A percentile compares a stretch with the other conserved stretches of the same genome.
Conservation (phyloP, 2,888 invertebrate genomes). For the Bellardia bayeri region DNA sequence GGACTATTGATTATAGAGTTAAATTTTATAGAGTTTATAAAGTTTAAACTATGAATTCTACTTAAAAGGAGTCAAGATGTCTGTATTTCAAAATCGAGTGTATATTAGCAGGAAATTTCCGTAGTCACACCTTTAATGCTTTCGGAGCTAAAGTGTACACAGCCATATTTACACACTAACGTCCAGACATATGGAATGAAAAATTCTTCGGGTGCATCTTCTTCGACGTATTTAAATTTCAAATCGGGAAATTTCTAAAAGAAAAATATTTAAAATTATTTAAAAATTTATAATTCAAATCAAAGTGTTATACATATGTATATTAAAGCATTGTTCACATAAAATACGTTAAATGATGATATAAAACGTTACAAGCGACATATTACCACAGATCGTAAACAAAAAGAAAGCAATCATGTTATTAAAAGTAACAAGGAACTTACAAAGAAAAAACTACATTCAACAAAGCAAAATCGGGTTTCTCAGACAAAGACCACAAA, state of each 20-base stretch:
- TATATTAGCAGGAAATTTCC: slow-evolving; percentile 83
- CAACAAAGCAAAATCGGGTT: too few species aligned
- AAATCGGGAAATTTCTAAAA: slow-evolving; percentile 98
- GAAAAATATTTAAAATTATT: slow-evolving; percentile 53
- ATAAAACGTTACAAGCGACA: too few species aligned
- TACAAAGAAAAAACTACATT: too few species aligned
- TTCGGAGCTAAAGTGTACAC: slow-evolving; percentile 84
- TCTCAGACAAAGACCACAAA: too few species aligned
- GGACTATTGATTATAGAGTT: not conserved
- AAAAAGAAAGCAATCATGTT: too few species aligned
- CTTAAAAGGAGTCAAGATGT: slow-evolving; percentile 24
- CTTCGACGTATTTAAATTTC: slow-evolving; percentile 99
- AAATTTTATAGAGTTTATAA: slow-evolving; percentile 8
- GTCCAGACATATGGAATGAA: slow-evolving; percentile 99
- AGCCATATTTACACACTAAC: slow-evolving; percentile 89
- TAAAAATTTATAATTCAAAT: too few species aligned
- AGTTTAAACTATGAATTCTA: slow-evolving; percentile 19
- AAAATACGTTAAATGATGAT: too few species aligned
- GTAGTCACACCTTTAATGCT: slow-evolving; percentile 83
- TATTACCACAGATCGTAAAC: too few species aligned
- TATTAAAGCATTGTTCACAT: too few species aligned
- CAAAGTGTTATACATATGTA: too few species aligned
- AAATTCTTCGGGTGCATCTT: slow-evolving; percentile 99
- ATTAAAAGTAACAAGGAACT: too few species aligned
- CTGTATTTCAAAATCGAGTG: slow-evolving; percentile 64